Conservation (phyloP, 2,888 invertebrate species). For the Opisthograptis luteolata region DNA sequence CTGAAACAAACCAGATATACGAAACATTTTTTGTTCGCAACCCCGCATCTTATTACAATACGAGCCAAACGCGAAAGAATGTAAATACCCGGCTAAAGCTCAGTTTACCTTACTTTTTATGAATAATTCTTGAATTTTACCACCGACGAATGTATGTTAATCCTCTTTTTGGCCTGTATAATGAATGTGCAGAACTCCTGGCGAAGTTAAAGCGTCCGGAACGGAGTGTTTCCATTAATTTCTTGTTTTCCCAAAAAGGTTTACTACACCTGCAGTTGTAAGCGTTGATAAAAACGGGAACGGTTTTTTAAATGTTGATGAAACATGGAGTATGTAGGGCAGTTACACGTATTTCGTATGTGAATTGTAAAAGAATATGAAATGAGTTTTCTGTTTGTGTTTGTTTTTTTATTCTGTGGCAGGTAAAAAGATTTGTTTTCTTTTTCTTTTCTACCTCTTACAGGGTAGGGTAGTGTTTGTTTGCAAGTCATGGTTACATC, state of each 20-base stretch:
- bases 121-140: conserved; percentile 52
- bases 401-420: too few relatives aligned
- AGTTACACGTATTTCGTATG: background rate
- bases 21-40: background rate
- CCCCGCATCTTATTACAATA: conserved; percentile 3
- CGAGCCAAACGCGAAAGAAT: conserved; percentile 32
- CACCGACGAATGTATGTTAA: conserved; percentile 44
- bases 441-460: too few relatives aligned
- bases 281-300: conserved; percentile 30
- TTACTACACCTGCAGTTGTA: conserved; percentile 37
- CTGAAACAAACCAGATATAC: background rate
- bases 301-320: conserved; percentile 18
- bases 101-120: conserved; percentile 45
- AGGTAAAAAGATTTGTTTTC: too few relatives aligned
- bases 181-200: conserved; percentile 38
- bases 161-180: conserved; percentile 42
- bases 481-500: too few relatives aligned
- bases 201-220: conserved; percentile 29
- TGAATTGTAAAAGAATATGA: background rate
- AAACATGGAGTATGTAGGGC: conserved; percentile 4
- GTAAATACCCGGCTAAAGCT: conserved; percentile 43
- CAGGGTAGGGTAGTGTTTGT: too few relatives aligned
- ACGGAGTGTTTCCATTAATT: conserved; percentile 38
- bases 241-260: conserved; percentile 36
- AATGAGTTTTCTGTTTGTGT: background rate